These are phyloP conservation scores for Aleiodes sp. DNA, from an alignment of 1,140 invertebrate genomes.

Conservation along the genomic window DNA sequence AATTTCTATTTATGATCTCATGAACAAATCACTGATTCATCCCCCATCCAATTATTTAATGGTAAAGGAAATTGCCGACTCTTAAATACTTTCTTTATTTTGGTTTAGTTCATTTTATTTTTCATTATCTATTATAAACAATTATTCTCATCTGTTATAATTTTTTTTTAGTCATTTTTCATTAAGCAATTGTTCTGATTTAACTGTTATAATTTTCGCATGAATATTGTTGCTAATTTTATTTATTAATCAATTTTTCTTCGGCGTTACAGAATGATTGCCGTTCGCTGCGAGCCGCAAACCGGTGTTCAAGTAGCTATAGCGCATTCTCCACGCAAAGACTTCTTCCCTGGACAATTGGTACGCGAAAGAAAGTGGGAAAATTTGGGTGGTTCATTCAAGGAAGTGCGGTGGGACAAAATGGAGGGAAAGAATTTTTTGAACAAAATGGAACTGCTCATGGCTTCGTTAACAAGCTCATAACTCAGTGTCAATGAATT, in stretches of 20 bases:
- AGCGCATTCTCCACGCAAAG: slow-evolving; percentile 84
- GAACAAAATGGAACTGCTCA: slow-evolving; percentile 95
- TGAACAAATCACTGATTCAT: too few species aligned
- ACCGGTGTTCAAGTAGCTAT: slow-evolving; percentile 75
- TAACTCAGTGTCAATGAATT: slow-evolving; percentile 40
- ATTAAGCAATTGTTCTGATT: slow-evolving; percentile 13
- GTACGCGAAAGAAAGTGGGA: slow-evolving; percentile 92
- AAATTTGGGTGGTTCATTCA: slow-evolving; percentile 87
- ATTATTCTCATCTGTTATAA: background rate
- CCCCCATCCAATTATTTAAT: too few species aligned
- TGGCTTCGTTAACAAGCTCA: slow-evolving; percentile 85
- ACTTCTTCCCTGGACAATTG: slow-evolving; percentile 86
- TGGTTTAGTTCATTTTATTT: too few species aligned
- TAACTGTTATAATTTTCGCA: too few species aligned
- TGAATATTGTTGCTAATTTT: background rate
- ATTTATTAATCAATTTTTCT: slow-evolving; percentile 36
- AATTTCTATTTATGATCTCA: too few species aligned
- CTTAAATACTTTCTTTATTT: too few species aligned
- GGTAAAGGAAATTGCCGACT: too few species aligned
- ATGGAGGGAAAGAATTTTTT: slow-evolving; percentile 98
- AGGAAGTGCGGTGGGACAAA: slow-evolving; percentile 91
- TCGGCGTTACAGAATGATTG: slow-evolving; percentile 74
- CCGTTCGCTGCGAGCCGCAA: slow-evolving; percentile 87
- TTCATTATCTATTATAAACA: background rate
- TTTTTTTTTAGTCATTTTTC: background rate